These are phyloP conservation scores for Atta colombica DNA, from an alignment of 1,140 invertebrate species.

Conservation along the genomic window DNA sequence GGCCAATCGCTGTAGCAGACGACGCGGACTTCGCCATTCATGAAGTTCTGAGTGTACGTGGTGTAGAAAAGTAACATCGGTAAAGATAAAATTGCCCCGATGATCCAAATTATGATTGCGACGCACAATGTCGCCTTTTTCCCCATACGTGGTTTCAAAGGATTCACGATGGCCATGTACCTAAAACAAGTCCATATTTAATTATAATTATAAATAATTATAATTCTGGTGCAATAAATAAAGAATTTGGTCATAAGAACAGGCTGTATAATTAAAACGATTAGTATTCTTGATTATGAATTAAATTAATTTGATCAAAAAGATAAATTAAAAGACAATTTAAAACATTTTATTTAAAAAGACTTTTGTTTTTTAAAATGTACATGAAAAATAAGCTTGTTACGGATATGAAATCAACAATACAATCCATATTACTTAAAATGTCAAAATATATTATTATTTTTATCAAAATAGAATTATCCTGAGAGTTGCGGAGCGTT, in stretches of 20 bases:
- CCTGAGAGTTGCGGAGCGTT: not conserved
- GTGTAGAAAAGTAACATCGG: constrained; percentile 95
- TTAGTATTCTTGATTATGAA: not conserved
- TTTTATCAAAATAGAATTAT: constrained; percentile 2
- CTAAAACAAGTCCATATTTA: constrained; percentile 86
- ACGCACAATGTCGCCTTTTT: constrained; percentile 93
- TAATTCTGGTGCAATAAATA: not conserved
- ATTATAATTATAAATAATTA: not conserved
- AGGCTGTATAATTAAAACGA: not conserved
- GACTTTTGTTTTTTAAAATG: not conserved
- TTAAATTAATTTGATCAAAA: not conserved
- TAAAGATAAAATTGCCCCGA: constrained; percentile 91
- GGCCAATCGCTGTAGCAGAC: constrained; percentile 95
- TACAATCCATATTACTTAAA: not conserved
- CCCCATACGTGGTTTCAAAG: constrained; percentile 94
- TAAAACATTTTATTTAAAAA: not conserved
- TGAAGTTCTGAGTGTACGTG: constrained; percentile 88
- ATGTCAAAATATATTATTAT: not conserved
- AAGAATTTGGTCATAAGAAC: not conserved
- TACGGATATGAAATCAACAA: not conserved
- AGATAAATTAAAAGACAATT: not conserved
- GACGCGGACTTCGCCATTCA: constrained; percentile 89
- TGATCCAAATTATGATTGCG: constrained; percentile 93
- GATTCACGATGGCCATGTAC: constrained; percentile 97
- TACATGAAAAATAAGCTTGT: not conserved